phyloP scores from a whole-genome alignment of 2,888 invertebrate genomes.

The Andrena bicolor region DNA sequence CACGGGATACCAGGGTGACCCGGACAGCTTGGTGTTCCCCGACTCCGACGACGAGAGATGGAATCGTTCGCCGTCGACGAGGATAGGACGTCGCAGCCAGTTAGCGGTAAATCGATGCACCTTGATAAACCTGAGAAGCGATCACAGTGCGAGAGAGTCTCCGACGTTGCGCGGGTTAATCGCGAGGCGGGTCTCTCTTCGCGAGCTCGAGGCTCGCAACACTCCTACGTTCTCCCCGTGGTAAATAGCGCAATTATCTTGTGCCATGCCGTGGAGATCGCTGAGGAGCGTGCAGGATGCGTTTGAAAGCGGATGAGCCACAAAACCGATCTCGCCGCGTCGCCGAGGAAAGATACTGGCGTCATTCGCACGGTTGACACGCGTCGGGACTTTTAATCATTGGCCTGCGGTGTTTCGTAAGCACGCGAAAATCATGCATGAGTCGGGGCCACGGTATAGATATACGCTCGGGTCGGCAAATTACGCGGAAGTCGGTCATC shows the following conservation, averaged over 20 bases:
- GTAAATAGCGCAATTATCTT: conserved; percentile 54
- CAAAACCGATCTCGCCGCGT: conserved; percentile 2
- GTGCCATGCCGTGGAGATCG: conserved; percentile 23
- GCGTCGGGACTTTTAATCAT: background rate
- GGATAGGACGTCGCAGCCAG: background rate
- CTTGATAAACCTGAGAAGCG: background rate
- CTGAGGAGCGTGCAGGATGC: conserved; percentile 1
- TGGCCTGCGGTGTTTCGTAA: background rate
- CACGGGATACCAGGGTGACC: conserved; percentile 40
- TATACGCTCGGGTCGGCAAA: background rate
- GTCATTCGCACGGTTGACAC: background rate
- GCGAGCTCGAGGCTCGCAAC: conserved; percentile 22
- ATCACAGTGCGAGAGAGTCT: background rate
- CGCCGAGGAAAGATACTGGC: background rate
- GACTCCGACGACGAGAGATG: conserved; percentile 15
- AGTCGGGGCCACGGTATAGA: background rate
- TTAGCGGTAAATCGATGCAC: conserved; percentile 64
- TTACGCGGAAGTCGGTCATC: background rate
- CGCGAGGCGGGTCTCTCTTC: conserved; percentile 3
- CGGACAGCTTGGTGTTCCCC: conserved; percentile 68
- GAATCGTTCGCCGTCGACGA: background rate
- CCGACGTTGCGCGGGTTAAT: background rate
- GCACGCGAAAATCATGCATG: background rate
- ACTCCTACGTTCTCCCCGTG: conserved; percentile 50
- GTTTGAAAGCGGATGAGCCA: background rate